Conservation (phyloP, 2,888 invertebrate species). For the Dione vanillae region DNA sequence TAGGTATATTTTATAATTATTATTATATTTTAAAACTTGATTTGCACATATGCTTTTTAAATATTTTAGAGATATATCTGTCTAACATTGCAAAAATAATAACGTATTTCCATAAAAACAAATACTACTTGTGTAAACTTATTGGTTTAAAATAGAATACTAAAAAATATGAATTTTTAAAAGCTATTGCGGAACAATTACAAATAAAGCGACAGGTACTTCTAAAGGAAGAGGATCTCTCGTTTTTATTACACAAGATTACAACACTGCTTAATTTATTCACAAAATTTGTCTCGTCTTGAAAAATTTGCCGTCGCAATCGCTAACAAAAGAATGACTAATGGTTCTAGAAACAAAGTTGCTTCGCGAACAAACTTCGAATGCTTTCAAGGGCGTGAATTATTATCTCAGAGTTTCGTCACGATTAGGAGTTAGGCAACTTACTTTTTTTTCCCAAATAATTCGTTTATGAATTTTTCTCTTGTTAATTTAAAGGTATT, state of each 20-base stretch:
- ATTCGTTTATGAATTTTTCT: conserved; percentile 39
- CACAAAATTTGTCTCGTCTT: conserved; percentile 81
- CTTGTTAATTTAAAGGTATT: conserved; percentile 27
- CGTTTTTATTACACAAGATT: conserved; percentile 77
- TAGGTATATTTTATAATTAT: too few relatives aligned
- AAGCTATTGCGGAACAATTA: conserved; percentile 42
- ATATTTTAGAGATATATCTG: too few relatives aligned
- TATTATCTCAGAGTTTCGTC: conserved; percentile 70
- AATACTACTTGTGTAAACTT: too few relatives aligned
- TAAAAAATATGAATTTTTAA: neutral
- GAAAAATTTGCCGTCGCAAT: conserved; percentile 68
- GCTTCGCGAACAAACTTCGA: conserved; percentile 71
- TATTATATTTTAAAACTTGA: too few relatives aligned
- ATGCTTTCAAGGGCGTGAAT: conserved; percentile 73
- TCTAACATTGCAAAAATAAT: too few relatives aligned
- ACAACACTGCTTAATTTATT: conserved; percentile 80
- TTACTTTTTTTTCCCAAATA: conserved; percentile 35
- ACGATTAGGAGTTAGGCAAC: conserved; percentile 53
- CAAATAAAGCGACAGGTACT: conserved; percentile 54
- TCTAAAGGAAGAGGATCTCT: conserved; percentile 47
- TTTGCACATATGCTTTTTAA: too few relatives aligned
- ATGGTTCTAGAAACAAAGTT: conserved; percentile 81
- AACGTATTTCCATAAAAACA: too few relatives aligned
- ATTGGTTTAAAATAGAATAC: too few relatives aligned
- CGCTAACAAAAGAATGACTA: conserved; percentile 82